Conservation (phyloP, 64 coral and sea anemone species). For the Porites lutea region DNA sequence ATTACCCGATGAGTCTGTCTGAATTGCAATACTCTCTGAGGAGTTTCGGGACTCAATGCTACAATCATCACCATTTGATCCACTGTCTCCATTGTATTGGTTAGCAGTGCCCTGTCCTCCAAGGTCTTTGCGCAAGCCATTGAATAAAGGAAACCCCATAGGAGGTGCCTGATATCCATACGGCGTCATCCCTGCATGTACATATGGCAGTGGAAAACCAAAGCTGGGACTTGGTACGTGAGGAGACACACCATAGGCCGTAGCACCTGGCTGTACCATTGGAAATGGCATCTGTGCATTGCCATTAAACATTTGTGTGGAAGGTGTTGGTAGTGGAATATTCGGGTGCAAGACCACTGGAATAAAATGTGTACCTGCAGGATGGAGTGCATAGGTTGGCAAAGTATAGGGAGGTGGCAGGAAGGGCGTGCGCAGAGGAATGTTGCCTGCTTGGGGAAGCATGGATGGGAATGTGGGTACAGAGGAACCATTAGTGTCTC, state of each 20-base stretch:
- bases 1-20: conserved; percentile 25
- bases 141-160: conserved; percentile 17
- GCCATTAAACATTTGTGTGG: conserved; percentile 8
- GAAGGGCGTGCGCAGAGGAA: conserved; percentile 55
- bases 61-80: conserved; percentile 42
- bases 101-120: conserved; percentile 10
- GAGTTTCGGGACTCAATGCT: conserved; percentile 41
- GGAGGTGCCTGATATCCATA: conserved; percentile 33
- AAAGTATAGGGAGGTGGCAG: conserved; percentile 57
- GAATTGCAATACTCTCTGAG: conserved; percentile 41
- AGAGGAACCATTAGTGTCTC: neutral
- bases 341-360: conserved; percentile 83
- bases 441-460: conserved; percentile 40
- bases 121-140: conserved; percentile 24
- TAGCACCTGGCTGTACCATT: conserved; percentile 1
- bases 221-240: conserved; percentile 7
- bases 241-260: conserved; percentile 18
- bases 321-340: conserved; percentile 62
- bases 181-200: conserved; percentile 10
- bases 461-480: conserved; percentile 12
- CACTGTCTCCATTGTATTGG: conserved; percentile 25
- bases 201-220: conserved; percentile 39
- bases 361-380: conserved; percentile 89
- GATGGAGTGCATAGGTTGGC: conserved; percentile 89
- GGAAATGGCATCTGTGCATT: conserved; percentile 21